Base-by-base conservation (phyloP, 2,113 vertebrate genomes). In the Pelusios castaneus region DNA sequence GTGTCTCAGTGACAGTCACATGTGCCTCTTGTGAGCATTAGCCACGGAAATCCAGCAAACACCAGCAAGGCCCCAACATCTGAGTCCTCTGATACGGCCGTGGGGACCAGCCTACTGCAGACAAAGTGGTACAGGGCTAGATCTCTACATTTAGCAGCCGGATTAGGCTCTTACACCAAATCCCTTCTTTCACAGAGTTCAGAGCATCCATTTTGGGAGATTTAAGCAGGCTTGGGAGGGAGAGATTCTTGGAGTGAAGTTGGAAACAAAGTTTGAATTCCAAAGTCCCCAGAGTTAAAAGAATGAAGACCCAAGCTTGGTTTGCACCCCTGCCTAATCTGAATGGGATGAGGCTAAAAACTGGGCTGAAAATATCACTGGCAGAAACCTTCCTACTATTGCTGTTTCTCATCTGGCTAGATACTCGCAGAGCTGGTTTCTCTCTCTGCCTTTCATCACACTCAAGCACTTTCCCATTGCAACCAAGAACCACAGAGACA, bases 81-180 rank as follows among this genome's bases (percentile, higher is more conserved):
- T 41, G 80, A 52, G 27, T 2, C 2, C 3, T 41, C 49, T 41
- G 1, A 1, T 3, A 0, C 31, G 1, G 2, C 2, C 38, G 8
- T 1, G 1, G 3, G 1, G 24, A 0, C 0, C 2, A 24, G 73
- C 21, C 10, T 45, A 14, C 22, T 75, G 70, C n/a, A n/a, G n/a
- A n/a, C n/a, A n/a, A 27, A 43, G 5, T 10, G 41, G 14, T 45
- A 29, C 73, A 58, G 5, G 41, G 67, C 38, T 54, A 29, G 2
- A 9, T 4, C 63, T 9, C 27, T 1, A 1, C 2, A n/a, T 58
- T 45, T 87, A 56, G 29, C 22, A 81, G 8, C 13, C 6, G 22
- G 22, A 24, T 2, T 56, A 17, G 17, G 21, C 31, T 60, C 24
- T 10, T n/a, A n/a, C 54, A 13, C 5, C 49, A 21, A 1, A 2